Conservation (phyloP, 2,888 invertebrate genomes). For the Encarsia formosa region DNA sequence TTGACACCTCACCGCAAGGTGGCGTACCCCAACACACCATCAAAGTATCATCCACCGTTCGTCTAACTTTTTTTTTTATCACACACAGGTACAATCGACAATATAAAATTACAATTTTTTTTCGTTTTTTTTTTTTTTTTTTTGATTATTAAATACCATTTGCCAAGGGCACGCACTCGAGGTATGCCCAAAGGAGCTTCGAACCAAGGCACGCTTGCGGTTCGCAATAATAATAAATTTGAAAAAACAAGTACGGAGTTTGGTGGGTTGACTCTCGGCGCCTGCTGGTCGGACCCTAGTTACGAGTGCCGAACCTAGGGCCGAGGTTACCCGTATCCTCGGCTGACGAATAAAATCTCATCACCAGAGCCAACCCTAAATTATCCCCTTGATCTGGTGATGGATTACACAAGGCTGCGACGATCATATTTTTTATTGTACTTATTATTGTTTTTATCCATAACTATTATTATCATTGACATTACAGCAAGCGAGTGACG, state of each 20-base stretch:
- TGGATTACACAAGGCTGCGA: too few relatives aligned
- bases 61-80: too few relatives aligned
- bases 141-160: neutral
- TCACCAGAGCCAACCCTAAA: neutral
- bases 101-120: too few relatives aligned
- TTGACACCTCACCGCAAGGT: too few relatives aligned
- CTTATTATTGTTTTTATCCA: too few relatives aligned
- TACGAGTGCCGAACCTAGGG: constrained; percentile 53
- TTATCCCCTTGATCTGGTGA: neutral
- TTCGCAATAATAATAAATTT: neutral
- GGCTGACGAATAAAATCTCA: constrained; percentile 5
- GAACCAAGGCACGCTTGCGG: too few relatives aligned
- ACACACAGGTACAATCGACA: too few relatives aligned
- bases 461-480: too few relatives aligned
- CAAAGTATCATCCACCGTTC: too few relatives aligned
- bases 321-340: constrained; percentile 36
- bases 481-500: too few relatives aligned
- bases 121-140: neutral
- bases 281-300: constrained; percentile 51
- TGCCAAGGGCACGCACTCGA: constrained; percentile 3
- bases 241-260: constrained; percentile 42
- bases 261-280: constrained; percentile 46
- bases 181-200: constrained; percentile 16
- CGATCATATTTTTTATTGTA: too few relatives aligned
- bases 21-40: too few relatives aligned